These are phyloP conservation scores for Pangasius krempfi DNA, from an alignment of 2,797 vertebrate species.

Conservation along the genomic window DNA sequence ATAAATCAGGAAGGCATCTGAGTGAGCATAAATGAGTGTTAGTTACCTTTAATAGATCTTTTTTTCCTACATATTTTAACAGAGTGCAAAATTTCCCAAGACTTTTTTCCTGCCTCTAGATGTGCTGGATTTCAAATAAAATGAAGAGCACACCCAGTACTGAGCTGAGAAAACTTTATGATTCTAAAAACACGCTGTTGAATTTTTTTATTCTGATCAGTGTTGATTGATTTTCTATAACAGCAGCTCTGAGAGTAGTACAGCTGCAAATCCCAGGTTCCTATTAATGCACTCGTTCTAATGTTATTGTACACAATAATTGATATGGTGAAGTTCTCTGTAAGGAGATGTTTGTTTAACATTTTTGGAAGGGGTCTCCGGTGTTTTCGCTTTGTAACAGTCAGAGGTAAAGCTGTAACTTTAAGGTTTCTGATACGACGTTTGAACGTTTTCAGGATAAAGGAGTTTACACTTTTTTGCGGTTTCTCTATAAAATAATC, in stretches of 20 bases:
- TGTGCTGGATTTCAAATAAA: not conserved
- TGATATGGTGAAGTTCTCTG: not conserved
- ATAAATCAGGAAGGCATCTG: conserved; percentile 44
- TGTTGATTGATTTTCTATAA: not conserved
- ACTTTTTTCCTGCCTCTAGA: not conserved
- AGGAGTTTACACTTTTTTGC: no score
- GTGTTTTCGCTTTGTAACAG: no score
- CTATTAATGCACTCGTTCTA: not conserved
- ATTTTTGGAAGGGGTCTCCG: no score
- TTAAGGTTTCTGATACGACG: no score
- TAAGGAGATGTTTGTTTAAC: not conserved
- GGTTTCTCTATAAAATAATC: no score
- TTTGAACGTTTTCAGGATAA: no score
- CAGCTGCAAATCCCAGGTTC: not conserved
- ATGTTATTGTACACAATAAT: not conserved
- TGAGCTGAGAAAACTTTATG: not conserved
- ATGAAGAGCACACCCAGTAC: not conserved
- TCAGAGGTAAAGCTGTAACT: no score
- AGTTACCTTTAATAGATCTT: conserved; percentile 40
- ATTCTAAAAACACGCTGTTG: not conserved
- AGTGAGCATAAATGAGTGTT: conserved; percentile 40
- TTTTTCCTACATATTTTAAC: not conserved
- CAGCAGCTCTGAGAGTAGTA: not conserved
- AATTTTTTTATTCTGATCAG: not conserved
- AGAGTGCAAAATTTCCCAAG: not conserved